Percentiles rank a stretch among this genome's conserved stretches.
phyloP scores from a whole-genome alignment of 2,797 vertebrate genomes.

The Gastrophryne carolinensis region DNA sequence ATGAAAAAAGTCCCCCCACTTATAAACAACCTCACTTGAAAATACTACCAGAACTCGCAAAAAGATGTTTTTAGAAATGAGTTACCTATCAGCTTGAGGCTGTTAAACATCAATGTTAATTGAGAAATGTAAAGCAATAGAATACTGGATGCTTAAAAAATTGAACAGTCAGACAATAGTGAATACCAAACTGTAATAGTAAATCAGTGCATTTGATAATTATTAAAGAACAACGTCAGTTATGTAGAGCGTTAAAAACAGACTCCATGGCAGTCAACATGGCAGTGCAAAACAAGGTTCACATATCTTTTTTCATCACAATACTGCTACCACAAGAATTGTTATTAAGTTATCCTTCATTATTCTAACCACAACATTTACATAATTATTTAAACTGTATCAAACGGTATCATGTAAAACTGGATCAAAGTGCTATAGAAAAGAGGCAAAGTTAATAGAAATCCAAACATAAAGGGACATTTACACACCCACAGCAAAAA shows the following conservation, averaged over 20 bases:
- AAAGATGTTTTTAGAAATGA: no score
- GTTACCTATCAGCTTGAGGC: no score
- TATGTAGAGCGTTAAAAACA: not conserved
- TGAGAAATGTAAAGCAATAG: no score
- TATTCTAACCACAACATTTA: not conserved
- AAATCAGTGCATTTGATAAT: not conserved
- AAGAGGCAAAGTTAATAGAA: not conserved
- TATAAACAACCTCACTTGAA: no score
- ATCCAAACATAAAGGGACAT: not conserved
- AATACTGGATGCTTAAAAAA: no score
- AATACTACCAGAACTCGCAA: no score
- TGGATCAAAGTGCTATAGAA: not conserved
- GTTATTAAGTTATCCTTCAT: not conserved
- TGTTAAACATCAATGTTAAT: no score
- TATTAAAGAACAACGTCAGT: not conserved
- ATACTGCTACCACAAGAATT: not conserved
- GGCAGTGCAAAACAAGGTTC: constrained; percentile 29
- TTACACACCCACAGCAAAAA: not conserved
- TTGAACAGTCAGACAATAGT: no score
- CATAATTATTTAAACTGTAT: not conserved
- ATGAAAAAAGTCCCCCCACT: no score
- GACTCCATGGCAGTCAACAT: constrained; percentile 10
- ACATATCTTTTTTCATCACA: not conserved
- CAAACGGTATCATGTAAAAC: not conserved
- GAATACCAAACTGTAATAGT: not conserved